Conservation (phyloP, 2,113 vertebrate species). For the Climacteris rufus region DNA sequence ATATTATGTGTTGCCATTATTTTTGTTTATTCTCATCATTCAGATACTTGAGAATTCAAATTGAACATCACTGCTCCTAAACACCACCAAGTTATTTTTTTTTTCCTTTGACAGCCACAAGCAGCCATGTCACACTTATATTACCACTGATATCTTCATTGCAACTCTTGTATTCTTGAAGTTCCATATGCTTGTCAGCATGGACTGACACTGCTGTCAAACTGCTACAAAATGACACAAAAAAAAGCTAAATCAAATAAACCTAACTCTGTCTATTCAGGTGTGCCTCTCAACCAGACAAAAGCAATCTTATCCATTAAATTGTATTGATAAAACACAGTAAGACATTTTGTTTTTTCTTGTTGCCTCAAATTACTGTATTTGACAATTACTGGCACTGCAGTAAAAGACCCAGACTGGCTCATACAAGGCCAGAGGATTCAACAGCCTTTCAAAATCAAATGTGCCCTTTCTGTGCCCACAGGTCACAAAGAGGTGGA, state of each 20-base stretch:
- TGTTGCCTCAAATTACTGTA: not conserved
- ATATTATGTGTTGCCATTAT: not conserved
- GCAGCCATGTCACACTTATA: not conserved
- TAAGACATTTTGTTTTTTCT: not conserved
- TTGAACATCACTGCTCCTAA: fast-evolving
- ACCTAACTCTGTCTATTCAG: not conserved
- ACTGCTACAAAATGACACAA: not conserved
- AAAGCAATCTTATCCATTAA: slow-evolving; percentile 30
- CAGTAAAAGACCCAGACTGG: not conserved
- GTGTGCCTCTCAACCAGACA: not conserved
- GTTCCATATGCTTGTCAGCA: not conserved
- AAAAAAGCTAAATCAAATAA: slow-evolving; percentile 19
- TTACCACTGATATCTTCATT: not conserved
- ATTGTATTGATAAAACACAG: not conserved
- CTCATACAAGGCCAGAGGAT: not conserved
- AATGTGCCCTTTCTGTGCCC: not conserved
- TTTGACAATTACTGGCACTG: not conserved
- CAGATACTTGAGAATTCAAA: not conserved
- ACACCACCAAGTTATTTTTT: not conserved
- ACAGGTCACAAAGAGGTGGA: not conserved
- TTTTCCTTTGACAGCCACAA: not conserved
- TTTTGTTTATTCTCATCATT: not conserved
- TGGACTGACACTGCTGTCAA: not conserved
- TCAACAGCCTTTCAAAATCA: not conserved
- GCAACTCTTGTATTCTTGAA: not conserved